Evolutionary conservation across 2,888 invertebrate species (phyloP).

Genomic region (Polia nebulosa): DNA sequence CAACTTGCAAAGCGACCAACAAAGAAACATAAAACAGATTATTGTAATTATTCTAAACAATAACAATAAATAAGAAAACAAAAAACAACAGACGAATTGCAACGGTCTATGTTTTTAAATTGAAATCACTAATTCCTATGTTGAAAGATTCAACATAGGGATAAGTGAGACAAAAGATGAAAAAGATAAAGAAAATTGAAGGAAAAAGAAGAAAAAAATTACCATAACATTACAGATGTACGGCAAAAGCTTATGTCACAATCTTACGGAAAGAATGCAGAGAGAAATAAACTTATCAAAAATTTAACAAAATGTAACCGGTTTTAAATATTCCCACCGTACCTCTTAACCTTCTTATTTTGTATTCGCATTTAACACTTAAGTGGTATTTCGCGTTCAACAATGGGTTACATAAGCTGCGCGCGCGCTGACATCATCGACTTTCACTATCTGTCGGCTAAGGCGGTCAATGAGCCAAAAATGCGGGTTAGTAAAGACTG

Average conservation of each 20-base stretch:
- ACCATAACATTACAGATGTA: background rate
- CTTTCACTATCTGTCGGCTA: conserved; percentile 65
- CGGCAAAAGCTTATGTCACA: background rate
- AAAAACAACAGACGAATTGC: no score
- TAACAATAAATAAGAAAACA: no score
- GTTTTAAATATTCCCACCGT: conserved; percentile 22
- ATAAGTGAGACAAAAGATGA: background rate
- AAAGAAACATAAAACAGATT: no score
- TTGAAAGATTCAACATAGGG: background rate
- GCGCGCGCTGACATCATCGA: conserved; percentile 62
- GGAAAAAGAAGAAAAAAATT: no score
- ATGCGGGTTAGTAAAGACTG: conserved; percentile 60
- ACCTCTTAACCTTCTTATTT: conserved; percentile 47
- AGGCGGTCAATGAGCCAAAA: conserved; percentile 67
- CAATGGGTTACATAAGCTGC: conserved; percentile 63
- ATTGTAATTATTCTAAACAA: no score
- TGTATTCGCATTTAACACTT: conserved; percentile 26
- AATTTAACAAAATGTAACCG: conserved; percentile 18
- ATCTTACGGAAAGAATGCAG: background rate
- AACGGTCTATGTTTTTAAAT: background rate
- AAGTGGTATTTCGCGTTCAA: conserved; percentile 49
- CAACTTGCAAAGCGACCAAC: no score
- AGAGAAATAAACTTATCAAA: background rate
- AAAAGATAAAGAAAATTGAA: background rate
- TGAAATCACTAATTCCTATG: background rate